Evolutionary conservation across 2,888 invertebrate species (phyloP).

Genomic region (Euclidia mi): DNA sequence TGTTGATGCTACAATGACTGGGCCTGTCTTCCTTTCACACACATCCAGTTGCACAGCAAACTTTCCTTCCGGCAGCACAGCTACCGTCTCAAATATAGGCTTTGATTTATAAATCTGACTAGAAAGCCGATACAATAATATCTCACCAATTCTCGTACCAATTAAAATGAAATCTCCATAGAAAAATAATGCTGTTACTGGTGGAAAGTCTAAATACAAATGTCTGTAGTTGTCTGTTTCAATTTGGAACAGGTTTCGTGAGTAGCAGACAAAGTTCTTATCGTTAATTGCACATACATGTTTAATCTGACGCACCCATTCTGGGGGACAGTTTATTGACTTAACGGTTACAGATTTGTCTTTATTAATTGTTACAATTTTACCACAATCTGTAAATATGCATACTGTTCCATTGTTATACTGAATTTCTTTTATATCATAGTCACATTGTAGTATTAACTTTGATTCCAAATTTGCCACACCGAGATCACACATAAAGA

Average conservation of each 20-base stretch:
- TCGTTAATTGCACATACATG: conserved; percentile 72
- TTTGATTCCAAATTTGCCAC: conserved; percentile 62
- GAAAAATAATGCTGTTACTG: conserved; percentile 79
- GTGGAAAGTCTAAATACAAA: conserved; percentile 79
- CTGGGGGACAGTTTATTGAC: conserved; percentile 68
- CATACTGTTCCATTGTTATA: conserved; percentile 61
- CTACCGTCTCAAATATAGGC: conserved; percentile 74
- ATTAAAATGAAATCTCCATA: conserved; percentile 78
- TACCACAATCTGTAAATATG: conserved; percentile 78
- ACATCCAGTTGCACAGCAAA: conserved; percentile 79
- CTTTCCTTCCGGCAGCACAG: conserved; percentile 72
- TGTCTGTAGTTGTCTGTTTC: conserved; percentile 75
- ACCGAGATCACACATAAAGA: conserved; percentile 70
- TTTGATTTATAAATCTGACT: conserved; percentile 63
- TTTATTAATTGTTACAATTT: conserved; percentile 67
- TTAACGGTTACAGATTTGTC: conserved; percentile 55
- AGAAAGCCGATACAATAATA: conserved; percentile 75
- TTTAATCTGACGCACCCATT: conserved; percentile 78
- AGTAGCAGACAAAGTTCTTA: conserved; percentile 79
- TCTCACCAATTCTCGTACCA: conserved; percentile 72
- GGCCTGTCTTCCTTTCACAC: conserved; percentile 75
- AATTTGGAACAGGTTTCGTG: conserved; percentile 77
- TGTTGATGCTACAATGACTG: conserved; percentile 75
- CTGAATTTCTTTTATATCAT: conserved; percentile 75
- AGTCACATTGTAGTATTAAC: conserved; percentile 68